Evolutionary conservation across 2,113 vertebrate species (phyloP), one percentile per base, ranked within the genome.

Genomic region (Reinhardtius hippoglossoides): DNA sequence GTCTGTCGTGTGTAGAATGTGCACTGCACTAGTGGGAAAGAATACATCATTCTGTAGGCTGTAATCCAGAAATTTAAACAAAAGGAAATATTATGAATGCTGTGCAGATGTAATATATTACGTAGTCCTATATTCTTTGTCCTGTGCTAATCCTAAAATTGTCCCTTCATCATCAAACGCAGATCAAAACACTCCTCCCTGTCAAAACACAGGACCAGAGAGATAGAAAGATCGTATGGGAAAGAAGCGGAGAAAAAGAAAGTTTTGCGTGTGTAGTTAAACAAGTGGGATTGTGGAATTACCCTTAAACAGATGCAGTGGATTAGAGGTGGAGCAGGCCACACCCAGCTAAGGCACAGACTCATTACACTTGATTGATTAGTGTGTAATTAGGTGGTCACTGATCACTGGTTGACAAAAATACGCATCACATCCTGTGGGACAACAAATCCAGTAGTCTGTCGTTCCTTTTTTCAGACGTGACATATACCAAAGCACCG

Each of bases 281-380:
- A 86, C 56, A 67, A 89, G 80, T 73, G 55, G 27, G 76, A 62
- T 80, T 85, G 84, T 74, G 78, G 80, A 75, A 66, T 0, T 57
- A 81, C 82, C 74, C 66, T 61, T 15, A 71, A 87, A 86, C 80
- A 85, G 74, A 90, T 80, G 88, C 87, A 72, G 78, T 21, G 85
- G 85, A 79, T 90, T 74, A 70, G 60, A 64, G 85, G 80, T 69
- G 86, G 87, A 79, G 71, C 12, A 1, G n/a, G 80, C 85, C 88
- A 79, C 90, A 70, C 90, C 90, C 86, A 62, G 66, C 63, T 76
- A 2, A 13, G 66, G 66, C 85, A 71, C 72, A 83, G 84, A 88
- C 88, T 89, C 77, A 86, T 92, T 88, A 91, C 77, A 23, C 75
- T 75, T 90, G 90, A 93, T 88, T 90, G 92, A 94, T 90, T 84